Percentiles rank a stretch among this genome's conserved stretches.
phyloP scores from a whole-genome alignment of 2,113 vertebrate genomes.

The Oxyruncus cristatus region DNA sequence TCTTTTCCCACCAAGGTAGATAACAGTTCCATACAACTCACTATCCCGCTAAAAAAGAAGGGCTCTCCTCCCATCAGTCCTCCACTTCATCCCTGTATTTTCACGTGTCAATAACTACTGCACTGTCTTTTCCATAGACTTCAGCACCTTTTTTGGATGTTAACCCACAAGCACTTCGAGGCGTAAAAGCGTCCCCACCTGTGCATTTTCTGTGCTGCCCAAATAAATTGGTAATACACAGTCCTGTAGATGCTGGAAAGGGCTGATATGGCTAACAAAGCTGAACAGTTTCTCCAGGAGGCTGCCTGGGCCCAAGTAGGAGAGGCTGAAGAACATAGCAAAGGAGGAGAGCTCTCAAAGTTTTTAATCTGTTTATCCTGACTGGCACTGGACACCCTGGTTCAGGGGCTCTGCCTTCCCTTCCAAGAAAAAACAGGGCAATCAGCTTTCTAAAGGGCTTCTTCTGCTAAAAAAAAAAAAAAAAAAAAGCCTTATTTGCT shows the following conservation, averaged over 20 bases:
- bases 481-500: not conserved
- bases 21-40: not conserved
- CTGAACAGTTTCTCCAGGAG: not conserved
- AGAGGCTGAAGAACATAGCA: not conserved
- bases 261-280: not conserved
- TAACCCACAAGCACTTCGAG: not conserved
- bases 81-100: not conserved
- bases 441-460: not conserved
- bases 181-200: not conserved
- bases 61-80: not conserved
- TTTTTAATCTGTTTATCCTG: not conserved
- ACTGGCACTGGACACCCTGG: not conserved
- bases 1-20: not conserved
- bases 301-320: not conserved
- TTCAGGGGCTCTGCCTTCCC: not conserved
- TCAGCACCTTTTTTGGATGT: not conserved
- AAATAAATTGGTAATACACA: rapidly evolving
- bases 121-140: not conserved
- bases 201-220: not conserved
- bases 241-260: not conserved
- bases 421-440: not conserved
- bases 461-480: not conserved
- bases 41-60: not conserved
- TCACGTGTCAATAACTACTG: not conserved
- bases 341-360: not conserved